Evolutionary conservation across 2,113 vertebrate genomes (phyloP).

Genomic region (Eulemur rufifrons): DNA sequence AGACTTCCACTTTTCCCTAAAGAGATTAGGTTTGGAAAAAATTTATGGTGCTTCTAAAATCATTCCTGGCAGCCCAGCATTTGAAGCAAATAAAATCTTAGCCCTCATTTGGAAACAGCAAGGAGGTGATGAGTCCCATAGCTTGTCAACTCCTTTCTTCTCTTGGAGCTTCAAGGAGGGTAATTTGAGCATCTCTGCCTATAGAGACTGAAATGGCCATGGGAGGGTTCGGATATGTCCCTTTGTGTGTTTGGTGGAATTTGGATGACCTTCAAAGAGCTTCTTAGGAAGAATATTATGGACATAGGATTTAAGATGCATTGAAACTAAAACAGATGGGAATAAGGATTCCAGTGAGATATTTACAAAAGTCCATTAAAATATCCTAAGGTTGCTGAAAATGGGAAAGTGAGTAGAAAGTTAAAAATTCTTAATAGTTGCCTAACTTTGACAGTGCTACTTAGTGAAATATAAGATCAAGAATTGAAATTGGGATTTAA

Average conservation of each 20-base stretch:
- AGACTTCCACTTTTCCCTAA: not conserved
- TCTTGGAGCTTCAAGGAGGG: not conserved
- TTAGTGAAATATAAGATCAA: not conserved
- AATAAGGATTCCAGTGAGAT: not conserved
- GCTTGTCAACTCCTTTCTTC: not conserved
- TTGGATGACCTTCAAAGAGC: not conserved
- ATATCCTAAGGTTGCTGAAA: not conserved
- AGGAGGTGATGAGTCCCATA: not conserved
- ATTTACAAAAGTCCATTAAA: not conserved
- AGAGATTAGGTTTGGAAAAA: not conserved
- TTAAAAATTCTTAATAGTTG: not conserved
- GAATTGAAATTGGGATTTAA: not conserved
- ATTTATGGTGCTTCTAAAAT: not conserved
- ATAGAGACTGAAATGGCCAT: not conserved
- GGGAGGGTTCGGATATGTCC: fast-evolving
- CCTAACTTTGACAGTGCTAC: not conserved
- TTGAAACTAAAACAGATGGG: not conserved
- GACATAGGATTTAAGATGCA: not conserved
- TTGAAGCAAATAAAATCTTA: not conserved
- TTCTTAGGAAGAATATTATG: not conserved
- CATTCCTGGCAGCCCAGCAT: not conserved
- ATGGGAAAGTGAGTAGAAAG: not conserved
- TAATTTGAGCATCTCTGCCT: not conserved
- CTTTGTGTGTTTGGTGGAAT: not conserved
- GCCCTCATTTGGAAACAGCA: not conserved